Evolutionary conservation across 2,888 invertebrate genomes (phyloP).

Genomic region (Hirtodrosophila histrioides): DNA sequence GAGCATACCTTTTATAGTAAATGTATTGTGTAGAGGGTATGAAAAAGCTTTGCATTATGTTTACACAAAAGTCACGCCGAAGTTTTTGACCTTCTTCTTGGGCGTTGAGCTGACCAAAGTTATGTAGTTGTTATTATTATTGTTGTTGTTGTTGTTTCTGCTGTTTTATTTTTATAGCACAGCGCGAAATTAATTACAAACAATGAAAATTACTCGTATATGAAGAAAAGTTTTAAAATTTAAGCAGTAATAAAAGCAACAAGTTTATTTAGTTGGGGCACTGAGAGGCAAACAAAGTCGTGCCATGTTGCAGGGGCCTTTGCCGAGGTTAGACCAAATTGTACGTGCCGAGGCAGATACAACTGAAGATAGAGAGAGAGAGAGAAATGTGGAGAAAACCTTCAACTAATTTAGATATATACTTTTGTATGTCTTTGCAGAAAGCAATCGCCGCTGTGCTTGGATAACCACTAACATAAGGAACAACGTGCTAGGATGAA

Average conservation of each 20-base stretch:
- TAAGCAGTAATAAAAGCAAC: constrained; percentile 43
- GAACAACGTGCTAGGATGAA: constrained; percentile 85
- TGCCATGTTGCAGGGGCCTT: constrained; percentile 34
- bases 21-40: constrained; percentile 13
- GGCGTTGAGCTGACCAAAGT: constrained; percentile 55
- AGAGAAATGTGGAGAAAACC: background rate
- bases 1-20: background rate
- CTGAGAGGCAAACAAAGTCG: constrained; percentile 22
- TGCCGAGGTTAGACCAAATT: background rate
- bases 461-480: background rate
- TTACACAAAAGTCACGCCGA: constrained; percentile 66
- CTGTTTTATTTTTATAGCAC: constrained; percentile 33
- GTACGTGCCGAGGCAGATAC: constrained; percentile 28
- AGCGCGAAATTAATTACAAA: constrained; percentile 69
- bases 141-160: constrained; percentile 17
- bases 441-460: constrained; percentile 85
- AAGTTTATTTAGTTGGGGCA: constrained; percentile 27
- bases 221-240: constrained; percentile 33
- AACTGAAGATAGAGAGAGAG: constrained; percentile 28
- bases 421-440: constrained; percentile 81
- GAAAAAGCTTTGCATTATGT: constrained; percentile 49
- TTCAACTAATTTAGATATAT: constrained; percentile 2
- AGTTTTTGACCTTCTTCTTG: constrained; percentile 66
- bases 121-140: constrained; percentile 22
- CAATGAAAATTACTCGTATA: constrained; percentile 46